Evolutionary conservation across 2,888 invertebrate genomes (phyloP), one percentile per base, ranked within the genome.

Genomic region (Hydropsyche betteni): DNA sequence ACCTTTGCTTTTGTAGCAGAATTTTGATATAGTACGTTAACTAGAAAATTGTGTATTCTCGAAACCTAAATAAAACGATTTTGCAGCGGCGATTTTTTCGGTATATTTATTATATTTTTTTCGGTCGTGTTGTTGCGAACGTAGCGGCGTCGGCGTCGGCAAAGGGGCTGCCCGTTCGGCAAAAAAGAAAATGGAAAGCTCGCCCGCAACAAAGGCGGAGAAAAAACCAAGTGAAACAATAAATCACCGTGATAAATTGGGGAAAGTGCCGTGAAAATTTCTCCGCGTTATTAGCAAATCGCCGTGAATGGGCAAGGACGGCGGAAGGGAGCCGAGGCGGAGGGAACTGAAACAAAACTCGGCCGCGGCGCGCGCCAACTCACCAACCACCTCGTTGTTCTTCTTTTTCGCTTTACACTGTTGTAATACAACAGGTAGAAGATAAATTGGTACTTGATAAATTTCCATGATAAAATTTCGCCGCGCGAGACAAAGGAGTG

Each of bases 231-330:
- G 75, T 72, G 74, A 76, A 77, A 79, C 79, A 79, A 79, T 79
- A 79, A 79, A 79, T 79, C 79, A 79, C 74, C 64, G 76, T 79
- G 79, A 79, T 79, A 79, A 79, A 79, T 79, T 77, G 75, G 77
- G 76, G 73, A 69, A 76, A 77, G 76, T 75, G 76, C 77, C 75
- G 75, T 74, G 75, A 76, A 76, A 79, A 76, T 76, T 74, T 79
- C 76, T 75, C 75, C 70, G 73, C 76, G 77, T 76, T 77, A 79
- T 79, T 79, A 76, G 79, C 75, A 75, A 70, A 68, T 71, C 71
- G 68, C 71, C 58, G 51, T 70, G 77, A 69, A 75, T 61, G 74
- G 74, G 73, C 44, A 8, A 8, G 44, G 44, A 36, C 24, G 5
- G 7, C 16, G 68, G 36, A 38, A 74, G 68, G 69, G 7, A 6